Conservation (phyloP, 2,113 vertebrate species). For the Siphamia tubifer region DNA sequence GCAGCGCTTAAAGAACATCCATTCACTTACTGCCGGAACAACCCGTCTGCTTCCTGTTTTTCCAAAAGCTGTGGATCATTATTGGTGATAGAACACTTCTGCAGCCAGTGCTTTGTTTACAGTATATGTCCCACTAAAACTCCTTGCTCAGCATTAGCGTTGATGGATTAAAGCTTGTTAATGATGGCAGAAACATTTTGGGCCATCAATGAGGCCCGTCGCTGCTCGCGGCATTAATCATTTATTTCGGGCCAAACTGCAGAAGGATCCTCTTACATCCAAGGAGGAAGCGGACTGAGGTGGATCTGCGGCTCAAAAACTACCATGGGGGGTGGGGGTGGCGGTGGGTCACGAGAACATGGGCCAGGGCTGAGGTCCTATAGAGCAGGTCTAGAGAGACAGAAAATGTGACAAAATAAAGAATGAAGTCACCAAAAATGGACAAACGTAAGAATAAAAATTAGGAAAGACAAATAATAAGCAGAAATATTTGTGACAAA, state of each 20-base stretch:
- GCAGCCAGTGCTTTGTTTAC: constrained; percentile 57
- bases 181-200: constrained; percentile 37
- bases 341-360: too few species aligned
- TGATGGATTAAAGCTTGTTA: constrained; percentile 63
- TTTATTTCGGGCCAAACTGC: constrained; percentile 8
- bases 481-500: too few species aligned
- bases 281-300: background rate
- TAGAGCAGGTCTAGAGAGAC: too few species aligned
- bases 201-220: constrained; percentile 17
- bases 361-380: too few species aligned
- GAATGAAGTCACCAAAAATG: too few species aligned
- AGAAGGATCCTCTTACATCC: constrained; percentile 6
- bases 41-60: constrained; percentile 54
- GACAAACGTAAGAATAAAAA: too few species aligned
- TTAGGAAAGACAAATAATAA: too few species aligned
- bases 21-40: constrained; percentile 62
- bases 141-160: constrained; percentile 50
- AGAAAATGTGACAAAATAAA: too few species aligned
- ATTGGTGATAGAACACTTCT: constrained; percentile 54
- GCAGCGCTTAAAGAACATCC: constrained; percentile 61
- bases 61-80: constrained; percentile 64
- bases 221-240: constrained; percentile 27
- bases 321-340: too few species aligned
- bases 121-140: constrained; percentile 39
- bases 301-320: background rate